Evolutionary conservation across 2,113 vertebrate species (phyloP), one percentile per base, ranked within the genome.

Genomic region (Antennarius striatus): DNA sequence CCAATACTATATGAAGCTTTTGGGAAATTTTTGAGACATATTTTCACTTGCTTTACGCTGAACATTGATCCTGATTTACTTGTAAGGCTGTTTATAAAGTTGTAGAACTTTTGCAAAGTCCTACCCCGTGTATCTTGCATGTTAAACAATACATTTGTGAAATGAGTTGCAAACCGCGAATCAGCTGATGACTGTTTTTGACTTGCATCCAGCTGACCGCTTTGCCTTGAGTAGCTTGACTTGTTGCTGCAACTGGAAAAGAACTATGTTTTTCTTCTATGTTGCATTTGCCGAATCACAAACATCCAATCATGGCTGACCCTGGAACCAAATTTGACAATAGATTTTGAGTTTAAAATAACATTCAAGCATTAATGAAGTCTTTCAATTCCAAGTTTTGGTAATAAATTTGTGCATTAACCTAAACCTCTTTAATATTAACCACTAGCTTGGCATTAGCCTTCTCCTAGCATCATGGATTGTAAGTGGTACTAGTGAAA

Each of bases 401-500:
- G 11, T 3, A 30, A 5, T 36, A 36, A 39, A 66, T 52, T 3
- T 63, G 11, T 50, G 15, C 29, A 30, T 47, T 9, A 43, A 4
- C 0, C 6, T 1, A 0, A 51, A 71, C 2, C 29, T 30, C n/a
- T 10, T 8, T 16, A 17, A 7, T 51, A 36, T 59, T 28, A n/a
- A 42, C 9, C 8, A 7, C 66, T 51, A 65, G n/a, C 58, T 65
- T 47, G 48, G 28, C 5, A 43, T 59, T 72, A 56, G 51, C 42
- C 32, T 28, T n/a, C 46, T 53, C 36, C 3, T 3, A 39, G 59
- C 36, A 1, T 63, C 49, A 40, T n/a, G 48, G 60, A 17, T 13
- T 48, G 68, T 43, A 48, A 10, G 64, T 67, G 68, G 60, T 6
- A 3, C 45, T 56, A 56, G 42, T 40, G 3, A 62, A 68, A 80